Percentiles rank a stretch among this genome's conserved stretches.
Evolutionary conservation across 2,888 invertebrate genomes (phyloP).

Genomic region (Strigamia maritima): DNA sequence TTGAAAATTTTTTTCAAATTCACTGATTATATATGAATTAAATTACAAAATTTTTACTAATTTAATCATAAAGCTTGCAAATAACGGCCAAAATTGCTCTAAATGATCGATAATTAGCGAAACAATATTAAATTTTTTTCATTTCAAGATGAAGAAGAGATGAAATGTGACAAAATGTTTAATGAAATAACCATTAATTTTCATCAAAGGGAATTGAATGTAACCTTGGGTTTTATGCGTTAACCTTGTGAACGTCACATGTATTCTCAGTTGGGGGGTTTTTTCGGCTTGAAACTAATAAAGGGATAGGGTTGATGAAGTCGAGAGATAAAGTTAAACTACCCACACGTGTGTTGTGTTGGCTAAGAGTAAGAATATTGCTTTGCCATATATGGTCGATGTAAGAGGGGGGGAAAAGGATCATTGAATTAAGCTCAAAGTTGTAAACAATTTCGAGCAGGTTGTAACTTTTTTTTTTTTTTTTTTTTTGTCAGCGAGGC

Average conservation of each 20-base stretch:
- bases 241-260: conserved; percentile 12
- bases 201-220: neutral
- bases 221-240: conserved; percentile 23
- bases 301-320: neutral
- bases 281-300: neutral
- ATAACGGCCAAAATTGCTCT: too few relatives aligned
- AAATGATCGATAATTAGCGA: too few relatives aligned
- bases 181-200: neutral
- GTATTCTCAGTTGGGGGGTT: neutral
- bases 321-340: neutral
- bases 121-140: neutral
- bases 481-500: neutral
- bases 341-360: conserved; percentile 19
- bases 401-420: neutral
- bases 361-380: neutral
- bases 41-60: too few relatives aligned
- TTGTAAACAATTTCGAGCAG: neutral
- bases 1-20: too few relatives aligned
- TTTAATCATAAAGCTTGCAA: too few relatives aligned
- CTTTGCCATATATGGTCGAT: neutral
- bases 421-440: neutral
- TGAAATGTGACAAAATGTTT: neutral
- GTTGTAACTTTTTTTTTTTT: neutral
- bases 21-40: too few relatives aligned
- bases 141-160: neutral